These are phyloP conservation scores for Bergia puertoricense DNA, from an alignment of 92 coral and sea anemone species.

Conservation along the genomic window DNA sequence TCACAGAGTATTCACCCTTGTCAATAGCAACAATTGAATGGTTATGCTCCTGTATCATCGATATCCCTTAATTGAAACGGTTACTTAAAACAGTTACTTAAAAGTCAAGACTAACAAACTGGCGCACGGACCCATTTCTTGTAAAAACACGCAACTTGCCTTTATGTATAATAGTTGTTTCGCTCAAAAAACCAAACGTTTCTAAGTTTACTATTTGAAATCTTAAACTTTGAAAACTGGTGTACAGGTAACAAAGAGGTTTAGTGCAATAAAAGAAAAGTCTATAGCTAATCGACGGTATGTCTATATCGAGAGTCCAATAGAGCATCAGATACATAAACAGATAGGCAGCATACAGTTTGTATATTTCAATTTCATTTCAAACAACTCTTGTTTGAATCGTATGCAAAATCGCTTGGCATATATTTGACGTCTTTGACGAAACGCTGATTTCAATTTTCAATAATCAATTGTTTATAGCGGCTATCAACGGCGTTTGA, in stretches of 20 bases:
- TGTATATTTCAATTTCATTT: not conserved
- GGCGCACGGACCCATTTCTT: not conserved
- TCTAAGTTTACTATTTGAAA: not conserved
- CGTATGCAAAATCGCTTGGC: not conserved
- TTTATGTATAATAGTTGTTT: not conserved
- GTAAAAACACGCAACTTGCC: not conserved
- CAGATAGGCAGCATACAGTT: not conserved
- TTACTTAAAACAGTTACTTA: not conserved
- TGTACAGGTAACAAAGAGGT: conserved; percentile 1
- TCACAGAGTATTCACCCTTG: too few relatives aligned
- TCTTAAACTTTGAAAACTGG: not conserved
- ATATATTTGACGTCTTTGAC: not conserved
- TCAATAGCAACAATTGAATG: too few relatives aligned
- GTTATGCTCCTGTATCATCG: too few relatives aligned
- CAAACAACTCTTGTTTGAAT: not conserved
- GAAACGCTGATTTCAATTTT: not conserved
- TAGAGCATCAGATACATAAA: not conserved
- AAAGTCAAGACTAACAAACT: not conserved
- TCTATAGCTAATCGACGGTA: not conserved
- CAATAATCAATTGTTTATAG: not conserved
- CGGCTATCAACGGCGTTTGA: conserved; percentile 1
- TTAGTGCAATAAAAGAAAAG: not conserved
- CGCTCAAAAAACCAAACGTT: not conserved
- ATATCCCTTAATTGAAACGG: too few relatives aligned
- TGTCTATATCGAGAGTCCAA: not conserved